Base-by-base conservation (phyloP, 2,113 vertebrate species). In the Tupaia chinensis region DNA sequence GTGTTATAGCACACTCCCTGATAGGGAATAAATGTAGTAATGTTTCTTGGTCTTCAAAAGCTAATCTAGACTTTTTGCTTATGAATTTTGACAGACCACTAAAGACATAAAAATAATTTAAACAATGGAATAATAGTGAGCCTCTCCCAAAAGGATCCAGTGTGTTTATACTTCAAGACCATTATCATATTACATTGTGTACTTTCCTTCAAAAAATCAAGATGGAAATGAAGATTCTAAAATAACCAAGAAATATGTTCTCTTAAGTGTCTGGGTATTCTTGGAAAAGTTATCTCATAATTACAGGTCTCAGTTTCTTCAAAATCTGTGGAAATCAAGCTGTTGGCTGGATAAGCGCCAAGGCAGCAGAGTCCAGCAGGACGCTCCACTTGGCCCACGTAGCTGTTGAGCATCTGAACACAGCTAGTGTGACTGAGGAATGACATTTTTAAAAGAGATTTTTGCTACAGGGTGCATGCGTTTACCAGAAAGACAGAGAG, bases 31-130 rank as follows among this genome's bases (percentile, higher is more conserved):
- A 76, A 63, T 20, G 78, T 3, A 91, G 53, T 25, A 4, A 8
- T 63, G 20, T 65, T 74, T 74, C n/a, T 73, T 58, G 20, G 32
- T 76, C 77, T 93, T 89, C 65, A n/a, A 81, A 93, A 70, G 77
- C 9, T 87, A 79, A 80, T 32, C 22, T 44, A 68, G 56, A 69
- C 61, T 91, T 89, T 15, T 60, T 74, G 66, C 78, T 90, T 91
- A 25, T 68, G 81, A 85, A 76, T 96, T 90, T 90, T 3, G 85
- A 95, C 12, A 83, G 44, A 78, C 60, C 66, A 82, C 32, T 95
- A 92, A 90, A 92, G 84, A 88, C 74, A 87, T 56, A 27, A 56
- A 73, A 93, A 72, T 72, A 81, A 44, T 81, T 78, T 81, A 65
- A 72, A 87, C 53, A 63, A 70, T 87, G 61, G 77, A 89, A 66